Percentiles rank a stretch among this genome's conserved stretches.
phyloP scores from a whole-genome alignment of 35 echinoderm and acorn worm genomes.

The Stichopus chloronotus region DNA sequence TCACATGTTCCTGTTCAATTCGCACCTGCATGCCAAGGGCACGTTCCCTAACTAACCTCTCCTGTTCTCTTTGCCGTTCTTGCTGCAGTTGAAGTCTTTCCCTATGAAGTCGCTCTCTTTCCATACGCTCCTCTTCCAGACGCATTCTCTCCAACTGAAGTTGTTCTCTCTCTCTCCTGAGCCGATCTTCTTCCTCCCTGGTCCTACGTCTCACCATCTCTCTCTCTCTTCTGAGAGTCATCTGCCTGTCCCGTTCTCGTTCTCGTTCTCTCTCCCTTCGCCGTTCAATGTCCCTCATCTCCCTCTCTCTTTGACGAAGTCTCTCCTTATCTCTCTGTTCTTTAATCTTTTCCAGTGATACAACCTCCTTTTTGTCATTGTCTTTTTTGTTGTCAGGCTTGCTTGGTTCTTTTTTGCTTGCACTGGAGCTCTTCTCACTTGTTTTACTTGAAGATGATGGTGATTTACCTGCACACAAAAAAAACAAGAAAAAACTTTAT shows the following conservation, averaged over 20 bases:
- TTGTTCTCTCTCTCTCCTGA: slow-evolving; percentile 70
- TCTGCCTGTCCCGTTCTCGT: slow-evolving; percentile 75
- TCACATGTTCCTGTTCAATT: slow-evolving; percentile 72
- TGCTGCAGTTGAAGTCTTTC: slow-evolving; percentile 79
- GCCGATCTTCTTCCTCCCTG: slow-evolving; percentile 78
- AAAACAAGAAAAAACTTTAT: neutral
- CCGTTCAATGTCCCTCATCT: slow-evolving; percentile 77
- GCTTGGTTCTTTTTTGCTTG: neutral
- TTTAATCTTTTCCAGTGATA: slow-evolving; percentile 92
- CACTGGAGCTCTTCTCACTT: slow-evolving; percentile 30
- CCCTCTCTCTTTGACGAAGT: slow-evolving; percentile 74
- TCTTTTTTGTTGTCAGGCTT: slow-evolving; percentile 62
- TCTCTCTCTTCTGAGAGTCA: slow-evolving; percentile 75
- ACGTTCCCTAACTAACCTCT: slow-evolving; percentile 78
- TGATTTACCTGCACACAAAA: neutral
- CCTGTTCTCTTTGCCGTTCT: slow-evolving; percentile 74
- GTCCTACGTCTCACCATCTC: slow-evolving; percentile 71
- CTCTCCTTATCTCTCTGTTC: slow-evolving; percentile 86
- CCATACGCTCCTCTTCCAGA: slow-evolving; percentile 74
- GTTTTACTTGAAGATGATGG: slow-evolving; percentile 37
- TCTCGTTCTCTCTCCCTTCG: slow-evolving; percentile 76
- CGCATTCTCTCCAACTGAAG: slow-evolving; percentile 66
- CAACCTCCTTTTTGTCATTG: slow-evolving; percentile 74
- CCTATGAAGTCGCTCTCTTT: slow-evolving; percentile 69
- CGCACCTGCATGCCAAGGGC: slow-evolving; percentile 78